These are phyloP conservation scores for Standfussiana lucernea DNA, from an alignment of 2,888 invertebrate species.

Conservation along the genomic window DNA sequence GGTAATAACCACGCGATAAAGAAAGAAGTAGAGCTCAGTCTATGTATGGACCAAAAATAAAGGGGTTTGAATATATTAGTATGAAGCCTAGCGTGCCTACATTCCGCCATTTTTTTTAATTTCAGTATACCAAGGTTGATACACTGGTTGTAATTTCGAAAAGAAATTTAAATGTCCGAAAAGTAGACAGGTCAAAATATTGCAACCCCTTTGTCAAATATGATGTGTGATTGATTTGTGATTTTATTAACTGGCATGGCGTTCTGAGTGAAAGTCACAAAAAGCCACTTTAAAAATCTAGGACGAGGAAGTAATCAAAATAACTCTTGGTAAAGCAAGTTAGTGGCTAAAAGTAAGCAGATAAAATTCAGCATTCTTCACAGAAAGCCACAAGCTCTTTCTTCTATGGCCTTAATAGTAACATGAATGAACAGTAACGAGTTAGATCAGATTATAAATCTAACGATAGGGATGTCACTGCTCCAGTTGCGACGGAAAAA, in stretches of 20 bases:
- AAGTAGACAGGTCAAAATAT: background rate
- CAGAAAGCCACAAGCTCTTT: background rate
- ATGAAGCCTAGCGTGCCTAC: background rate
- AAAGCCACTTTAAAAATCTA: background rate
- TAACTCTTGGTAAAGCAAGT: background rate
- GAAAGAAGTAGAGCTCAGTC: background rate
- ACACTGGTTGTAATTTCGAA: background rate
- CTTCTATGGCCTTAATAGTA: background rate
- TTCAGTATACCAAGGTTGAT: background rate
- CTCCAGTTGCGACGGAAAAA: slow-evolving; percentile 38
- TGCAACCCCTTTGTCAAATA: background rate
- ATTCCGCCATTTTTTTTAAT: background rate
- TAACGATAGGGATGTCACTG: slow-evolving; percentile 40
- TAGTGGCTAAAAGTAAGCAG: background rate
- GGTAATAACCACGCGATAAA: no score
- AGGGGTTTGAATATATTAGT: background rate
- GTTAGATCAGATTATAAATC: slow-evolving; percentile 28
- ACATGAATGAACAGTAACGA: slow-evolving; percentile 37
- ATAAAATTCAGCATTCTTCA: slow-evolving; percentile 21
- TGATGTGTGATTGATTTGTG: no score
- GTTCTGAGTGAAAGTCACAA: background rate
- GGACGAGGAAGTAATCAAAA: slow-evolving; percentile 21
- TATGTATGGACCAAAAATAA: background rate
- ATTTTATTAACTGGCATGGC: background rate
- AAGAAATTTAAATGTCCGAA: background rate